phyloP scores from a whole-genome alignment of 2,888 invertebrate species.

The Pseudeuparius sepicola region DNA sequence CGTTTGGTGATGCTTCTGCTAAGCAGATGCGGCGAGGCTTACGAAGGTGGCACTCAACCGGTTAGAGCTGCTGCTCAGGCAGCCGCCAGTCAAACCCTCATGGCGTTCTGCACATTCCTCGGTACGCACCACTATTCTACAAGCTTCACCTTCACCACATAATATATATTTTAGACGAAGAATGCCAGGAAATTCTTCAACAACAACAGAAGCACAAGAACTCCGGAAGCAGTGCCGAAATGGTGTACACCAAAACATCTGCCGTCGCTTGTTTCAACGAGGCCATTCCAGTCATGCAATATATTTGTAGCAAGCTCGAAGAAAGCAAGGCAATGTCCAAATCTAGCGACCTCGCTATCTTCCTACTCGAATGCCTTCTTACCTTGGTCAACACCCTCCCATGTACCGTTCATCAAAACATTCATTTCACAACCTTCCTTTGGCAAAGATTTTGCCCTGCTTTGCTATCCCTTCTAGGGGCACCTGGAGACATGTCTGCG shows the following conservation, averaged over 20 bases:
- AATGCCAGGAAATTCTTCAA: constrained; percentile 59
- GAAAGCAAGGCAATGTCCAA: constrained; percentile 65
- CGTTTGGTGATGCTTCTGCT: constrained; percentile 78
- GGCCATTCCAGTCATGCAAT: constrained; percentile 82
- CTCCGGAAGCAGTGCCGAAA: constrained; percentile 43
- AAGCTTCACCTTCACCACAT: too few species aligned
- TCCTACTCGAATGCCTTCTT: constrained; percentile 77
- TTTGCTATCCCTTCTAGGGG: constrained; percentile 76
- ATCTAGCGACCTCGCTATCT: constrained; percentile 57
- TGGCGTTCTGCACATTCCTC: constrained; percentile 75
- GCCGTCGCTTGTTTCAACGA: constrained; percentile 83
- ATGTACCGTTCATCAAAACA: constrained; percentile 71
- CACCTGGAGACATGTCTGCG: constrained; percentile 70
- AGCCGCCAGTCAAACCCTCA: constrained; percentile 79
- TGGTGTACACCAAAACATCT: constrained; percentile 47
- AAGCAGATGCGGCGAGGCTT: constrained; percentile 74
- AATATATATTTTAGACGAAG: constrained; percentile 55
- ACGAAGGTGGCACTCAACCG: constrained; percentile 67
- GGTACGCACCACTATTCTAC: too few species aligned
- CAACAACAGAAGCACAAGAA: constrained; percentile 42
- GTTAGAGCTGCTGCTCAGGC: constrained; percentile 82
- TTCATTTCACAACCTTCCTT: constrained; percentile 77
- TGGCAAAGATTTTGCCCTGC: constrained; percentile 93
- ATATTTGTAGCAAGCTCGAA: constrained; percentile 74
- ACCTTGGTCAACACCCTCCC: constrained; percentile 77